Conservation (phyloP, 2,888 invertebrate species). For the Timema podura region DNA sequence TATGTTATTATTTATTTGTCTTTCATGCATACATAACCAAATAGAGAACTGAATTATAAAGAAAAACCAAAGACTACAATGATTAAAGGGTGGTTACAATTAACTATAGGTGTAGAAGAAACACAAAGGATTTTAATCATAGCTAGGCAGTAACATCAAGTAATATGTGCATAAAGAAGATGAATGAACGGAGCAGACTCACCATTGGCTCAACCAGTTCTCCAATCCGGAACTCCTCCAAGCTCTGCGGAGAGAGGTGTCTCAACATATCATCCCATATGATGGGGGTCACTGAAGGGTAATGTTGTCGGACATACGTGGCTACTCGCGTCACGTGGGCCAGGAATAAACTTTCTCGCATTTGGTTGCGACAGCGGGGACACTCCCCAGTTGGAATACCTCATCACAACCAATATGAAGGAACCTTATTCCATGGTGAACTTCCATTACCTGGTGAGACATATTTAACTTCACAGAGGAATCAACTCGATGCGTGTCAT, state of each 20-base stretch:
- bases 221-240: slow-evolving; percentile 60
- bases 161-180: too few relatives aligned
- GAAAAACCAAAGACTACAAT: too few relatives aligned
- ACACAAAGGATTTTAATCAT: too few relatives aligned
- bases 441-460: slow-evolving; percentile 41
- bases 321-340: slow-evolving; percentile 59
- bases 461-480: too few relatives aligned
- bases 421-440: slow-evolving; percentile 44
- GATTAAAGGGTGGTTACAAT: too few relatives aligned
- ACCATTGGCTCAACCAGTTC: slow-evolving; percentile 69
- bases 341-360: slow-evolving; percentile 56
- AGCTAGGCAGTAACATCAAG: too few relatives aligned
- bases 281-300: slow-evolving; percentile 53
- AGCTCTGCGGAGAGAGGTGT: slow-evolving; percentile 55
- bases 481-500: too few relatives aligned
- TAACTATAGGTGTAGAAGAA: too few relatives aligned
- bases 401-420: slow-evolving; percentile 74
- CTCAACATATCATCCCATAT: slow-evolving; percentile 82
- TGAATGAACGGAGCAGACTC: slow-evolving; percentile 15
- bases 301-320: slow-evolving; percentile 54
- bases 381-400: slow-evolving; percentile 67
- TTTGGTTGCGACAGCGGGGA: slow-evolving; percentile 51
- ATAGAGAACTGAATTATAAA: too few relatives aligned
- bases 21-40: too few relatives aligned
- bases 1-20: too few relatives aligned